Conservation (phyloP, 2,888 invertebrate genomes). For the Incurvaria masculella region DNA sequence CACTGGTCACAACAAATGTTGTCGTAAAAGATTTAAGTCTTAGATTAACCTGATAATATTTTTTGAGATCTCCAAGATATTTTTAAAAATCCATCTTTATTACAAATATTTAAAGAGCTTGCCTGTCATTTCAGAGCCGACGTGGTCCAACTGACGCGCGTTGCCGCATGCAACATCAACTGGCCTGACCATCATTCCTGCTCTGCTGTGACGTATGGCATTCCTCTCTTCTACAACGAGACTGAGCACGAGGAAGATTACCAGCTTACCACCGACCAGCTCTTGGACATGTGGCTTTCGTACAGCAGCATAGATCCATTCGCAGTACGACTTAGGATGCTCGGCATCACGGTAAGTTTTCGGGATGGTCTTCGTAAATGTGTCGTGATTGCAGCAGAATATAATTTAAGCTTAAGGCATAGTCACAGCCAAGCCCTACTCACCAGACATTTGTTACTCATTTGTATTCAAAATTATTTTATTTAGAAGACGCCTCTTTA, state of each 20-base stretch:
- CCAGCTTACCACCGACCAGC: slow-evolving; percentile 28
- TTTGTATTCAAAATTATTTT: too few species aligned
- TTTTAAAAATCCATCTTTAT: slow-evolving; percentile 6
- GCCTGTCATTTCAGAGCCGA: slow-evolving; percentile 28
- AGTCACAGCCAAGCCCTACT: too few species aligned
- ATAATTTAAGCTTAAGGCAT: too few species aligned
- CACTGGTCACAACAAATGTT: too few species aligned
- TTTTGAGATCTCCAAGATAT: slow-evolving; percentile 10
- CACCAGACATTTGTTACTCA: too few species aligned
- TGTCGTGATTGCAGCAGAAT: too few species aligned
- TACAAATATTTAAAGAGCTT: slow-evolving; percentile 11
- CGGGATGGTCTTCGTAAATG: too few species aligned
- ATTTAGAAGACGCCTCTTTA: too few species aligned
- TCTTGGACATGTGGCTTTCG: slow-evolving; percentile 35
- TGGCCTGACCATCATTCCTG: slow-evolving; percentile 42
- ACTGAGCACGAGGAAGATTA: slow-evolving; percentile 18
- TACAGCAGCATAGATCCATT: slow-evolving; percentile 29
- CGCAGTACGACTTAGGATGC: slow-evolving; percentile 23
- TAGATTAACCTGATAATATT: too few species aligned
- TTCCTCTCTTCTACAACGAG: slow-evolving; percentile 32
- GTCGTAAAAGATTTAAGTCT: too few species aligned
- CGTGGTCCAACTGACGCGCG: slow-evolving; percentile 31
- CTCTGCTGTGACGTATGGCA: slow-evolving; percentile 32
- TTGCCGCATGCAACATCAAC: slow-evolving; percentile 32
- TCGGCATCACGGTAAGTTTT: slow-evolving; percentile 32